Evolutionary conservation across 2,113 vertebrate genomes (phyloP), one percentile per base, ranked within the genome.

Genomic region (Ictalurus punctatus): DNA sequence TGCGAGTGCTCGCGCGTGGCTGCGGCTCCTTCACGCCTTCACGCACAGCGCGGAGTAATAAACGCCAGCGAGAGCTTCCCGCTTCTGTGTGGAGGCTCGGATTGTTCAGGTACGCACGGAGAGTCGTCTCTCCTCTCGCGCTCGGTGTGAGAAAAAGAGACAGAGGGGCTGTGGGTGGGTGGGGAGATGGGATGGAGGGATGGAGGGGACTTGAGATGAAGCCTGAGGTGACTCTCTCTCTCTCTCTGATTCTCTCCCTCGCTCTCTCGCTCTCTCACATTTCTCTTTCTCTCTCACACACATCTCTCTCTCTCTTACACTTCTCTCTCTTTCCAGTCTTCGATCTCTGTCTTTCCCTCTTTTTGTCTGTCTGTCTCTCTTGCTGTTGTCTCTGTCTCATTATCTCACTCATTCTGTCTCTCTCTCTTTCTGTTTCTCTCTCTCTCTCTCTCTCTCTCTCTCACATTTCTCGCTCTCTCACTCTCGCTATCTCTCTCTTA

Each of bases 21-120:
- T 12, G 56, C 83, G 40, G 83, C 59, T 84, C 61, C 82, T 83
- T 63, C 81, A 69, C 78, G 44, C 86, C 65, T 56, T 58, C 37
- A 44, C 61, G 21, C 63, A 19, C 52, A 63, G 34, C 81, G 56
- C 80, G 78, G 67, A 71, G 61, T 83, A 74, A 73, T 37, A 73
- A 58, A 40, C 21, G 76, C 2, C 76, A 81, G 76, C 40, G 40
- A 67, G 78, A 37, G 56, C 27, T 83, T 85, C 76, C 58, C 40
- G 23, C 25, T 14, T 74, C 27, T 12, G 83, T 85, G 83, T 34
- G n/a, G 34, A 25, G 4, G 71, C 48, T 67, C 52, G 86, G 92
- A 90, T 91, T 37, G 92, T 91, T 90, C 94, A 94, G 94, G 95
- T 95, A 92, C 87, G 94, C 86, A 61, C 71, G 30, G 59, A 78